Percentiles rank a stretch among this genome's conserved stretches.
Evolutionary conservation across 2,113 vertebrate species (phyloP).

Genomic region (Martes martes): DNA sequence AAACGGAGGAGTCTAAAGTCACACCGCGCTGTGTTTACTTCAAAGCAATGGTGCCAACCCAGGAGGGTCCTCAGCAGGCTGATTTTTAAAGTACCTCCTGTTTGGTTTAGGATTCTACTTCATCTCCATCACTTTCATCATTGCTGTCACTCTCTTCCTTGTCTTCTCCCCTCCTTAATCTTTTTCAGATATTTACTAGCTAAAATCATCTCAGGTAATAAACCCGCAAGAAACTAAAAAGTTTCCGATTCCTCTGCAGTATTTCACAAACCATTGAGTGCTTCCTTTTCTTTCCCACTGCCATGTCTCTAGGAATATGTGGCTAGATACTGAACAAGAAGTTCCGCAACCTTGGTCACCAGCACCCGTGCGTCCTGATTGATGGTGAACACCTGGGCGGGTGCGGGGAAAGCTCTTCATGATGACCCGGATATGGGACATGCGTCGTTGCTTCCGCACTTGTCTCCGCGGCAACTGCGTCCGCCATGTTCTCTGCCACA

Average conservation of each 20-base stretch:
- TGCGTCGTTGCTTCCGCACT: not conserved
- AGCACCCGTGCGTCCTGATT: not conserved
- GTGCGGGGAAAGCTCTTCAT: not conserved
- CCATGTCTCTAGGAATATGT: not conserved
- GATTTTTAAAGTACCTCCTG: not conserved
- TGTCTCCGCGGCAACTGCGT: rapidly evolving
- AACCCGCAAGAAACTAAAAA: constrained; percentile 97
- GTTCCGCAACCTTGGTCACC: not conserved
- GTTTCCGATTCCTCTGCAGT: constrained; percentile 90
- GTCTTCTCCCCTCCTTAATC: constrained; percentile 81
- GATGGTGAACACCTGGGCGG: not conserved
- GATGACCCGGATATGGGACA: not conserved
- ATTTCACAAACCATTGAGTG: constrained; percentile 86
- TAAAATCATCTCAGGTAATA: constrained; percentile 97
- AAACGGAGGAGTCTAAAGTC: not conserved
- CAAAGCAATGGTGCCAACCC: not conserved
- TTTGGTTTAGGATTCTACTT: constrained; percentile 68
- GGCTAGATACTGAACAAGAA: not conserved
- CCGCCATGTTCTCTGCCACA: not conserved
- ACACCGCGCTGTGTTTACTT: not conserved
- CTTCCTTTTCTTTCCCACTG: not conserved
- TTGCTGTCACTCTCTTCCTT: constrained; percentile 76
- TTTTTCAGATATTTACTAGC: constrained; percentile 93
- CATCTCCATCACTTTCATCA: constrained; percentile 34
- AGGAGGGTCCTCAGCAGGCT: not conserved